Evolutionary conservation across 1,140 invertebrate genomes (phyloP).

Genomic region (Danaus plexippus): DNA sequence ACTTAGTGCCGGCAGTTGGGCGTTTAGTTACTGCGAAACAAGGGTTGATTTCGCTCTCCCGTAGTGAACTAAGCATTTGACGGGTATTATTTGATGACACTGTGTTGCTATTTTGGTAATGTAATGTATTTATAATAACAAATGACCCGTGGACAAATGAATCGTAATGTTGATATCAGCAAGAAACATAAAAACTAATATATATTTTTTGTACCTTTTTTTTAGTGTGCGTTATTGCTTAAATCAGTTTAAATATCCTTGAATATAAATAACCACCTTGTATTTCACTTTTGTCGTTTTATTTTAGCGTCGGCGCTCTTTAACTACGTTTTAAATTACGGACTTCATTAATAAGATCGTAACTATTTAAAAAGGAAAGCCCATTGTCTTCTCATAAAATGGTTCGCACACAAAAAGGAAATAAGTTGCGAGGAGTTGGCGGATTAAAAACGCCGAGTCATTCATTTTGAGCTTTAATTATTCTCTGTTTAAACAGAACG

Average conservation of each 20-base stretch:
- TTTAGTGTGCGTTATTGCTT: constrained; percentile 4
- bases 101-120: background rate
- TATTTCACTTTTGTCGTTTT: constrained; percentile 18
- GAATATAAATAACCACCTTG: constrained; percentile 6
- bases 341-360: constrained; percentile 56
- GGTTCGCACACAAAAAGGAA: constrained; percentile 37
- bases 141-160: too few relatives aligned
- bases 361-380: constrained; percentile 55
- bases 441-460: constrained; percentile 55
- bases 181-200: background rate
- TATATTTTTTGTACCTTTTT: constrained; percentile 6
- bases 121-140: too few relatives aligned
- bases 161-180: too few relatives aligned
- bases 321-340: constrained; percentile 40
- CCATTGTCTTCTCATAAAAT: constrained; percentile 54
- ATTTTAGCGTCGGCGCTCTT: constrained; percentile 8
- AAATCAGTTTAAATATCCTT: too few relatives aligned
- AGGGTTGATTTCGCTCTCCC: constrained; percentile 19
- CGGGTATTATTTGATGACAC: background rate
- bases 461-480: constrained; percentile 66
- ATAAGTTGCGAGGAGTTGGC: constrained; percentile 43
- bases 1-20: constrained; percentile 26
- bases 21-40: constrained; percentile 27
- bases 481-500: constrained; percentile 66
- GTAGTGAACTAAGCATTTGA: background rate